These are phyloP conservation scores for Homarus americanus DNA, from an alignment of 1,140 invertebrate species.

Conservation along the genomic window DNA sequence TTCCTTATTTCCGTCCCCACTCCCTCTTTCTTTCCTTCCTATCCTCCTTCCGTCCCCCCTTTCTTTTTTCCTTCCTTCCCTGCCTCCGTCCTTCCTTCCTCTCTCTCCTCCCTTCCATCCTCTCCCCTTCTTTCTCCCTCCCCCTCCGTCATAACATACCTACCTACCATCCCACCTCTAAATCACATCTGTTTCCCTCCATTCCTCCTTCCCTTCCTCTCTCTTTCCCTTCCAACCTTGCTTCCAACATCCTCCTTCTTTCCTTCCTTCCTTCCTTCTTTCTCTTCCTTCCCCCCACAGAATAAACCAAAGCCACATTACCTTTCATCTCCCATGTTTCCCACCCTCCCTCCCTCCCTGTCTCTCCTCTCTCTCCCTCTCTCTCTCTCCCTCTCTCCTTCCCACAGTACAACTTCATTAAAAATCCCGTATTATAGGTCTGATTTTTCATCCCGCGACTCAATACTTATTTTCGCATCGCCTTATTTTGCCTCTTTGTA, in stretches of 20 bases:
- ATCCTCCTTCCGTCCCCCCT: neutral
- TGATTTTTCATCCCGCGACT: neutral
- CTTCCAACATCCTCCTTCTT: neutral
- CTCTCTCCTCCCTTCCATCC: neutral
- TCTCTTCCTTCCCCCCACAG: neutral
- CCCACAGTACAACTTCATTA: constrained; percentile 5
- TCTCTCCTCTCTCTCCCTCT: too few relatives aligned
- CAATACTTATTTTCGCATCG: constrained; percentile 59
- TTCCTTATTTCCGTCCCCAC: neutral
- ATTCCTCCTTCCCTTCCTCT: neutral
- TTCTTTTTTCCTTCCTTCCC: neutral
- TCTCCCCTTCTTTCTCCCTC: neutral
- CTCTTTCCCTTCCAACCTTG: neutral
- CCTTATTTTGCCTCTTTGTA: constrained; percentile 58
- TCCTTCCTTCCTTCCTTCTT: neutral
- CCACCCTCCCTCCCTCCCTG: neutral
- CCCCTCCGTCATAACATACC: neutral
- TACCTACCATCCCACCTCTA: neutral
- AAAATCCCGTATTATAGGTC: constrained; percentile 17
- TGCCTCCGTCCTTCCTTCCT: neutral
- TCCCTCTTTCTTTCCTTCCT: neutral
- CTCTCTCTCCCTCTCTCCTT: neutral
- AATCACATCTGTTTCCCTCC: neutral
- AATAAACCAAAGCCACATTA: neutral
- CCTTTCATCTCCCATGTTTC: neutral